Conservation (phyloP, 2,113 vertebrate species). For the Lutjanus erythropterus region DNA sequence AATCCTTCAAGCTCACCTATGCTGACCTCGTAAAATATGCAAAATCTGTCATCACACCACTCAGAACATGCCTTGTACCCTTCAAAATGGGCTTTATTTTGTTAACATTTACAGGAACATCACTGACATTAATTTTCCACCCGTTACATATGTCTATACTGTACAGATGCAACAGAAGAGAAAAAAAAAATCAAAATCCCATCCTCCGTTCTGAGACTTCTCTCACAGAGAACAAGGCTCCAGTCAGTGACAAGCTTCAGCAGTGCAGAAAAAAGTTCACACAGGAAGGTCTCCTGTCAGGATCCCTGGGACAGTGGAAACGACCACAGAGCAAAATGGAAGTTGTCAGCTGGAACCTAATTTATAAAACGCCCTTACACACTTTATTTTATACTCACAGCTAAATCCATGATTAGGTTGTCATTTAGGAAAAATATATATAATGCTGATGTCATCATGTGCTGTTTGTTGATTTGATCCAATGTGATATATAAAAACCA, state of each 20-base stretch:
- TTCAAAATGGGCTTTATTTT: constrained; percentile 86
- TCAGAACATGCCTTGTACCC: constrained; percentile 39
- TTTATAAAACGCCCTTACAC: constrained; percentile 45
- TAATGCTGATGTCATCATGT: constrained; percentile 55
- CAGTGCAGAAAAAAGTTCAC: constrained; percentile 71
- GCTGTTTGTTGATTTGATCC: constrained; percentile 30
- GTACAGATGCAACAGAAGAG: constrained; percentile 81
- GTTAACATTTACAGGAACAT: constrained; percentile 86
- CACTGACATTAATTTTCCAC: constrained; percentile 84
- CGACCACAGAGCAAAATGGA: constrained; percentile 48
- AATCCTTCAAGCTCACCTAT: not conserved
- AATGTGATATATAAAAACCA: constrained; percentile 29
- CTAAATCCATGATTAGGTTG: constrained; percentile 36
- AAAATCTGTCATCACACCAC: constrained; percentile 3
- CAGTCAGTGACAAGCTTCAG: constrained; percentile 71
- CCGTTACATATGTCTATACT: constrained; percentile 78
- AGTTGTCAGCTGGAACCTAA: constrained; percentile 47
- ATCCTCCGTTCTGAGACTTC: constrained; percentile 64
- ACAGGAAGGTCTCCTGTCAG: constrained; percentile 52
- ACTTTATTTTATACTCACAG: constrained; percentile 26
- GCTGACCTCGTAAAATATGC: not conserved
- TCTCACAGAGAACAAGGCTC: constrained; percentile 62
- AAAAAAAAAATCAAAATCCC: constrained; percentile 40
- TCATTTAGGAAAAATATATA: constrained; percentile 45
- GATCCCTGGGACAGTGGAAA: constrained; percentile 62